phyloP scores from a whole-genome alignment of 2,888 invertebrate species.

The Calameuta idolon region DNA sequence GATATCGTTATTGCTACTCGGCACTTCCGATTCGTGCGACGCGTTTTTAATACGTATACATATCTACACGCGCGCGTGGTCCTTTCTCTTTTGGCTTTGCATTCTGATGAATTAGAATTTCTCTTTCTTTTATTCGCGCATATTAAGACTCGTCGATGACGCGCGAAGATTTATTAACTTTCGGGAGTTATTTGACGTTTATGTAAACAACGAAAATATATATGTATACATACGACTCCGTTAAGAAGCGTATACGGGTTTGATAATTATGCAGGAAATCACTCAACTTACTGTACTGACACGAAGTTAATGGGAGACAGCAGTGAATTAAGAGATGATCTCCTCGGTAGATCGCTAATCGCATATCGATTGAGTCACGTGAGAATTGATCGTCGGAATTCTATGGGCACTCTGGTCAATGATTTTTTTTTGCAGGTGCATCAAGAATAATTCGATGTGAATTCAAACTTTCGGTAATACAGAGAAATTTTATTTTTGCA shows the following conservation, averaged over 20 bases:
- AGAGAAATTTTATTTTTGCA: neutral
- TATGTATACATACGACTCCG: neutral
- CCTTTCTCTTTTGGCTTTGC: neutral
- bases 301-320: neutral
- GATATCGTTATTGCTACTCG: neutral
- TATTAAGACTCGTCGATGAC: neutral
- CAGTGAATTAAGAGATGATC: constrained; percentile 12
- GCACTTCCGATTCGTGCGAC: neutral
- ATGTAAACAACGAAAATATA: neutral
- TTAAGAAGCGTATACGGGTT: neutral
- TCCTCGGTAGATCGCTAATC: constrained; percentile 15
- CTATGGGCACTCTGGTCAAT: neutral
- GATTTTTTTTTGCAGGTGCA: neutral
- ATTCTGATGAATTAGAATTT: neutral
- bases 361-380: neutral
- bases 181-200: neutral
- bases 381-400: neutral
- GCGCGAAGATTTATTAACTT: neutral
- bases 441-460: neutral
- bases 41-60: neutral
- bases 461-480: neutral
- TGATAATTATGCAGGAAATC: neutral
- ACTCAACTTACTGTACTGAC: neutral
- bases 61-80: neutral
- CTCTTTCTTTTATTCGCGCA: neutral